Conservation (phyloP, 2,888 invertebrate species). For the Tillus elongatus region DNA sequence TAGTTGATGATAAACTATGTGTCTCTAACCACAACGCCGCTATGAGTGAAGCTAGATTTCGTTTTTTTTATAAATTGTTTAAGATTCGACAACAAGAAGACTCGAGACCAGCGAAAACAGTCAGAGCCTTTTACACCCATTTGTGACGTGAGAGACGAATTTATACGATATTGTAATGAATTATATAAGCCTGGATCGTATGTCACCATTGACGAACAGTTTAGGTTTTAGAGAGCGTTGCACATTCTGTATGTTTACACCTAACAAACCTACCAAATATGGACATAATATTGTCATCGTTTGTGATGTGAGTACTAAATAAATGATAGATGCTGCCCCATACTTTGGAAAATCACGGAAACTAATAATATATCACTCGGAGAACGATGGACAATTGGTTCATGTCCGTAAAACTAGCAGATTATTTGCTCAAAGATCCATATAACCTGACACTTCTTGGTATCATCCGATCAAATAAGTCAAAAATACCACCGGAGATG, state of each 20-base stretch:
- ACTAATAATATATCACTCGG: constrained; percentile 24
- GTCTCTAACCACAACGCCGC: no score
- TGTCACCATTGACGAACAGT: constrained; percentile 26
- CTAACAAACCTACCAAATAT: constrained; percentile 29
- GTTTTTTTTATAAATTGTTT: no score
- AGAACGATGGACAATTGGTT: constrained; percentile 31
- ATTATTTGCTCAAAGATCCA: constrained; percentile 25
- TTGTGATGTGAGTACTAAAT: constrained; percentile 26
- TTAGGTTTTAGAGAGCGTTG: constrained; percentile 25
- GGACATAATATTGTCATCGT: constrained; percentile 30
- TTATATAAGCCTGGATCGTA: constrained; percentile 21
- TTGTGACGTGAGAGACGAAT: no score
- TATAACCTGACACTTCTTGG: no score
- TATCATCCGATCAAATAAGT: no score
- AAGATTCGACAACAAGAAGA: no score
- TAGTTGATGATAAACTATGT: no score
- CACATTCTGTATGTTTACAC: constrained; percentile 29
- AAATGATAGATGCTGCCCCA: constrained; percentile 28
- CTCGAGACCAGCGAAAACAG: no score
- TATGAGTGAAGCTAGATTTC: no score
- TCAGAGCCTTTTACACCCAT: no score
- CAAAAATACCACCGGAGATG: constrained; percentile 4
- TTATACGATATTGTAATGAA: no score
- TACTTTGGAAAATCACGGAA: constrained; percentile 28
- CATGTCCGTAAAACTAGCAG: no score